Base-by-base conservation (phyloP, 2,888 invertebrate genomes). In the Vannuccia rotundouncinata region DNA sequence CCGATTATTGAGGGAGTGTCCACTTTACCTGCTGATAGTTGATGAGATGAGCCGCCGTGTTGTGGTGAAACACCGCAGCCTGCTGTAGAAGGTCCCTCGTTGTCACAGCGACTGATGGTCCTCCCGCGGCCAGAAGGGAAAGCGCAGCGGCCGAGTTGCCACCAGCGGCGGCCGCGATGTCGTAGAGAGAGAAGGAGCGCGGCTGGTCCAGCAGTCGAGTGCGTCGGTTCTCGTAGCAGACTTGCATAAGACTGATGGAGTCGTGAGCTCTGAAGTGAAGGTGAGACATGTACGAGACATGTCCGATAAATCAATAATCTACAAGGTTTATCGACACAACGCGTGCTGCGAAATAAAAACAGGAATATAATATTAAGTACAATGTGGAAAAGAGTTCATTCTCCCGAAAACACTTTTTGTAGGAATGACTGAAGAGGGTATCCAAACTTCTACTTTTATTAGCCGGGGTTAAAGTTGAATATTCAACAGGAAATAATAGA, bases 231-330 rank as follows among this genome's bases (percentile, higher is more conserved):
- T 30, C 29, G 77, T 79, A 80, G 73, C 81, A 81, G 27, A 81
- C 81, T 66, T 81, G 80, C 81, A 81, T 81, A 25, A 81, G 29
- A n/a, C 30, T 31, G 31, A 74, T 93, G 0, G 80, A 80, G 5
- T 80, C 80, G 28, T 75, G 79, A 28, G 31, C 66, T 31, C 79
- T 79, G 30, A n/a, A 22, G 27, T 45, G 45, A 45, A 13, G 45
- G 45, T 17, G 45, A 17, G 45, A n/a, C n/a, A n/a, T 45, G 45
- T 5, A 17, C 45, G 45, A 17, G 45, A n/a, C n/a, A n/a, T n/a
- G n/a, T n/a, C n/a, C n/a, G n/a, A n/a, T n/a, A n/a, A n/a, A n/a
- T n/a, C n/a, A n/a, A n/a, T n/a, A n/a, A n/a, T n/a, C n/a, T n/a
- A n/a, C n/a, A n/a, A n/a, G n/a, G n/a, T n/a, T n/a, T n/a, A n/a